These are phyloP conservation scores for Crotalus adamanteus DNA, from an alignment of 2,797 vertebrate species.

Conservation along the genomic window DNA sequence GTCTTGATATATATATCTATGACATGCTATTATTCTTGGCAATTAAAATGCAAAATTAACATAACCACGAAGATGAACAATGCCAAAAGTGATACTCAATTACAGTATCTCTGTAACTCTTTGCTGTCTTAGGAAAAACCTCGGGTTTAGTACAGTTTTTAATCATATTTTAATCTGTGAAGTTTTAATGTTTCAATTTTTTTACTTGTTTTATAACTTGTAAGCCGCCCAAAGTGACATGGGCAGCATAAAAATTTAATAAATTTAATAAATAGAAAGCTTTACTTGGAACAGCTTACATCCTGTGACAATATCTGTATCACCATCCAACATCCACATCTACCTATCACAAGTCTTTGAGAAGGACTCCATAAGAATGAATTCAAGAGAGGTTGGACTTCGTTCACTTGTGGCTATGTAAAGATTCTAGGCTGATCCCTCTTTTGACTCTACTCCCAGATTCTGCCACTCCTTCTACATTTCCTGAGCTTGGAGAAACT, in stretches of 20 bases:
- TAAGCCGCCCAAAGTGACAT: background rate
- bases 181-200: background rate
- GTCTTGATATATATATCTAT: background rate
- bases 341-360: background rate
- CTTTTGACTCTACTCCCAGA: no score
- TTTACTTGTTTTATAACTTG: background rate
- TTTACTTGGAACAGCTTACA: background rate
- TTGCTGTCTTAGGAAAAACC: background rate
- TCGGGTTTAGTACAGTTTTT: background rate
- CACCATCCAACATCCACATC: background rate
- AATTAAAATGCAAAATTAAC: background rate
- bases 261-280: background rate
- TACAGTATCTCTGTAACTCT: background rate
- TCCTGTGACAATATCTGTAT: background rate
- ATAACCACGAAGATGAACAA: background rate
- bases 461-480: no score
- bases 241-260: background rate
- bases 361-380: background rate
- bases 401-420: no score
- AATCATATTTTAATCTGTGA: slow-evolving; percentile 6
- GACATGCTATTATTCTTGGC: background rate
- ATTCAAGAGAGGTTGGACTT: no score
- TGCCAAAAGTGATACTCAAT: background rate
- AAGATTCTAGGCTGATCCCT: no score
- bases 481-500: no score